Evolutionary conservation across 2,113 vertebrate species (phyloP), one percentile per base, ranked within the genome.

Genomic region (Eretmochelys imbricata): DNA sequence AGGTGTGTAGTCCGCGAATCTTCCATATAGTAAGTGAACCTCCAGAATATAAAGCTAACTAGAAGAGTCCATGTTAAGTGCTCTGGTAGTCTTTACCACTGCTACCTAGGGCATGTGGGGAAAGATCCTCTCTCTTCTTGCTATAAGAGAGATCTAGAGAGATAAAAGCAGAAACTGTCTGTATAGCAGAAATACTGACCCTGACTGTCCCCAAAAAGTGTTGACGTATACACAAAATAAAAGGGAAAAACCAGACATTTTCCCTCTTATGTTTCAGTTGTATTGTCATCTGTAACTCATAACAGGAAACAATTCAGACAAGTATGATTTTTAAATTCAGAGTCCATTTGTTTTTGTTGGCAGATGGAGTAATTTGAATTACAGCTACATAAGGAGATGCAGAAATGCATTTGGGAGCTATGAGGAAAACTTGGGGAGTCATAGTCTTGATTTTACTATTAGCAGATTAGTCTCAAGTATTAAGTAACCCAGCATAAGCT

Each of bases 61-160:
- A 10, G 2, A 25, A 96, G 19, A 1, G 14, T 85, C 24, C 35
- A 72, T 38, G 2, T 72, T 38, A 22, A 72, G 65, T 72, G 35
- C 19, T 35, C 22, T 57, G 87, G 35, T 4, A 91, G 12, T 42
- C 38, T 35, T 91, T 53, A 65, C 4, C 1, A 11, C 65, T 72
- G 35, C 6, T 38, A 72, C 65, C n/a, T 42, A 25, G 81, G 51
- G 19, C 1, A 0, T 85, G 10, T 84, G 4, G 9, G 5, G 89
- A 72, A 94, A 87, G 89, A 50, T 17, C 49, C 5, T 75, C 2
- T 91, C 86, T 53, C 31, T 25, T 78, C 6, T 48, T 48, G 38
- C 42, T 78, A 27, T 48, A 29, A 79, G 19, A 50, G 65, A 82
- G 11, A 17, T 10, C 46, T 19, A 81, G 2, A 80, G 35, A 90